Conservation (phyloP, 2,113 vertebrate genomes). For the Podarcis raffonei region DNA sequence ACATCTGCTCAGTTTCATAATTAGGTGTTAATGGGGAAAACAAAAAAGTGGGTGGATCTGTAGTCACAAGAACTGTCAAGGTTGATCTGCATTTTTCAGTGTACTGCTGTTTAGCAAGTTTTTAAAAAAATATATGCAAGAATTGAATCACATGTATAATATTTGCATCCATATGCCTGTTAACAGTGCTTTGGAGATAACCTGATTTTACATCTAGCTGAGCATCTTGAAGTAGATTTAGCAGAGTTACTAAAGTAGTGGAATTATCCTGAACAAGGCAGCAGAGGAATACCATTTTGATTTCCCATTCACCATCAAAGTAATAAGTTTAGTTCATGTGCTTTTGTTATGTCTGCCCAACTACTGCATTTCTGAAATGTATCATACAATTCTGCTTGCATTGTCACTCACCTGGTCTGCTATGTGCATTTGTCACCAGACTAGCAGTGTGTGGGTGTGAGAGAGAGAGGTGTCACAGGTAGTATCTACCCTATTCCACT, state of each 20-base stretch:
- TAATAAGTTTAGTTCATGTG: not conserved
- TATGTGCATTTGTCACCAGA: too few species aligned
- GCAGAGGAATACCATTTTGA: not conserved
- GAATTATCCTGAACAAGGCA: not conserved
- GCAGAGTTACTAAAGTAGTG: not conserved
- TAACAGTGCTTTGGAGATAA: not conserved
- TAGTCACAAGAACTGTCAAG: not conserved
- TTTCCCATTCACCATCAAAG: too few species aligned
- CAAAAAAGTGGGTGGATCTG: constrained; percentile 2
- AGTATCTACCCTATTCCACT: too few species aligned
- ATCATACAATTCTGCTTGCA: not conserved
- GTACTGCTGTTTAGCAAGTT: not conserved
- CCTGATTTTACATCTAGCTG: not conserved
- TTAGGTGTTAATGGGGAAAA: constrained; percentile 11
- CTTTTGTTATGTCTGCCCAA: not conserved
- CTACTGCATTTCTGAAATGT: not conserved
- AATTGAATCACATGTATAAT: not conserved
- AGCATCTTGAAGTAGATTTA: constrained; percentile 15
- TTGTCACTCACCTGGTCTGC: not conserved
- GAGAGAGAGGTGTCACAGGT: too few species aligned
- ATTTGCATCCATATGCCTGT: not conserved
- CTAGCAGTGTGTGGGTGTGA: too few species aligned
- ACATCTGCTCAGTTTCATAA: constrained; percentile 11
- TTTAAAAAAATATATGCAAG: not conserved
- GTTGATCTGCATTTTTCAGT: not conserved